Conservation (phyloP, 2,888 invertebrate genomes). For the Leptinotarsa juncta region DNA sequence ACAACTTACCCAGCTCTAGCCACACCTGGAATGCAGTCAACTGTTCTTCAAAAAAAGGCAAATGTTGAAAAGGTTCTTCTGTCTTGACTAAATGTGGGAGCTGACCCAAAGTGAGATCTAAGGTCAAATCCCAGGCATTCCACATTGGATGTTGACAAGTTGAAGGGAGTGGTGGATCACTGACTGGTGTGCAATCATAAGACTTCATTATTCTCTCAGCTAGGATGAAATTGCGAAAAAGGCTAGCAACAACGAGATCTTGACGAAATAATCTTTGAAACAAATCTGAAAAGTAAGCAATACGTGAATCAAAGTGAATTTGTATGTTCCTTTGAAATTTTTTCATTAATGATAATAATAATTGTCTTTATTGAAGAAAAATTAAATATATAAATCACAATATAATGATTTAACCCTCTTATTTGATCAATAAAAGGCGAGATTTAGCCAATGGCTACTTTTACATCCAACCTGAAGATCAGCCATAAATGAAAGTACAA, state of each 20-base stretch:
- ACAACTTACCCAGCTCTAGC: constrained; percentile 78
- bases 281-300: constrained; percentile 71
- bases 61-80: constrained; percentile 75
- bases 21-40: constrained; percentile 97
- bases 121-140: constrained; percentile 97
- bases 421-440: too few relatives aligned
- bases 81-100: constrained; percentile 80
- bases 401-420: too few relatives aligned
- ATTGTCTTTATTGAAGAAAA: too few relatives aligned
- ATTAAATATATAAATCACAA: too few relatives aligned
- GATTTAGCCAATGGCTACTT: too few relatives aligned
- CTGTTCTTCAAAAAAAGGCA: constrained; percentile 97
- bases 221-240: constrained; percentile 96
- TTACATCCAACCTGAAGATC: too few relatives aligned
- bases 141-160: constrained; percentile 93
- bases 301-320: too few relatives aligned
- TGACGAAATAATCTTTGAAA: constrained; percentile 98
- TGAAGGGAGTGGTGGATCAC: constrained; percentile 89
- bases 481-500: too few relatives aligned
- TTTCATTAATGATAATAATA: too few relatives aligned
- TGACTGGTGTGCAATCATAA: constrained; percentile 97
- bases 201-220: constrained; percentile 96
- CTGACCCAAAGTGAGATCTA: constrained; percentile 94
- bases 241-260: constrained; percentile 96
- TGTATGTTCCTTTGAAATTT: too few relatives aligned